Percentiles rank a stretch among this genome's conserved stretches.
These are phyloP conservation scores for Oligia strigilis DNA, from an alignment of 2,888 invertebrate species.

Conservation along the genomic window DNA sequence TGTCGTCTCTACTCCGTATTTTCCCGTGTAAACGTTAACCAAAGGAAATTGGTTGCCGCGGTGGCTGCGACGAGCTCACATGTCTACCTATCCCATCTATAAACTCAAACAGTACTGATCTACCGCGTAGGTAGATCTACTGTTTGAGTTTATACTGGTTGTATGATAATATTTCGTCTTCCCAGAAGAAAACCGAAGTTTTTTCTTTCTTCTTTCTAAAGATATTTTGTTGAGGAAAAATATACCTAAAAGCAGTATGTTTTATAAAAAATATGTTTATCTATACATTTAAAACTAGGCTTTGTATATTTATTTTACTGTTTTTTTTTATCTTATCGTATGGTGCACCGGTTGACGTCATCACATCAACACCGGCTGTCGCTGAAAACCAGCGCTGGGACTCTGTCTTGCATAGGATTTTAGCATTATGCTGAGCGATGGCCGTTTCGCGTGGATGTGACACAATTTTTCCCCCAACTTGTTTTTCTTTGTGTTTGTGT, in stretches of 20 bases:
- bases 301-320: no score
- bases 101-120: constrained; percentile 13
- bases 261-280: not conserved
- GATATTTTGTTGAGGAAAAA: no score
- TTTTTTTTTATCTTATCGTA: no score
- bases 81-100: not conserved
- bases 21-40: constrained; percentile 29
- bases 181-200: not conserved
- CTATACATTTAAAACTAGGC: not conserved
- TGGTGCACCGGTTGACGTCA: not conserved
- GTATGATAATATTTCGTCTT: not conserved
- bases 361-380: not conserved
- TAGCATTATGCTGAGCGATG: not conserved
- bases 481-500: not conserved
- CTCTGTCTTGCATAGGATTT: not conserved
- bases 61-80: constrained; percentile 9
- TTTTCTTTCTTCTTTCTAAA: not conserved
- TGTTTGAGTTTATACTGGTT: no score
- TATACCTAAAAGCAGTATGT: not conserved
- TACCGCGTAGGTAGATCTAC: no score
- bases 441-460: not conserved
- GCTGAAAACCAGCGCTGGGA: not conserved
- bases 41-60: constrained; percentile 48
- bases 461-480: not conserved
- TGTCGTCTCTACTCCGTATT: constrained; percentile 16